Percentiles rank a stretch among this genome's conserved stretches.
These are phyloP conservation scores for Hylia prasina DNA, from an alignment of 2,113 vertebrate species.

Conservation along the genomic window DNA sequence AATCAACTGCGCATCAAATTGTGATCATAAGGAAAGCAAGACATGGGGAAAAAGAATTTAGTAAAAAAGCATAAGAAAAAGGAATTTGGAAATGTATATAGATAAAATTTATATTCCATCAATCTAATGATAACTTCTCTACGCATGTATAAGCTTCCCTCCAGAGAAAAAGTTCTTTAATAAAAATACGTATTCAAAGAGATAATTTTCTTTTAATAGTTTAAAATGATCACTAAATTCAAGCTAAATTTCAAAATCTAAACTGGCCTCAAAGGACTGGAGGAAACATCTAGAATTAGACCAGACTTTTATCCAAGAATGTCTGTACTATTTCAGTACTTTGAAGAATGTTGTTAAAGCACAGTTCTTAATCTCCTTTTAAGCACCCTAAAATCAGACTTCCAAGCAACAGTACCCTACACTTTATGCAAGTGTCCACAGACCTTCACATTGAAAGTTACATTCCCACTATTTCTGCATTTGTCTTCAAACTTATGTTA, in stretches of 20 bases:
- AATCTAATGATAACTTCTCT: background rate
- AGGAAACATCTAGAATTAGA: background rate
- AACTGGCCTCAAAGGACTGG: background rate
- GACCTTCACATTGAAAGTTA: background rate
- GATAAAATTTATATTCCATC: background rate
- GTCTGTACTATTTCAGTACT: background rate
- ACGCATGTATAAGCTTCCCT: background rate
- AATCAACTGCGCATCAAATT: background rate
- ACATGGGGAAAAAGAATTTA: background rate
- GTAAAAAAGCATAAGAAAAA: background rate
- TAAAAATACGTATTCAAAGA: background rate
- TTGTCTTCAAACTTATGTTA: background rate
- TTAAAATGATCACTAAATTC: background rate
- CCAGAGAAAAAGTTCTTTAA: background rate
- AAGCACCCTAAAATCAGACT: background rate
- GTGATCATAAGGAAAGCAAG: background rate
- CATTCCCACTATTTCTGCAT: background rate
- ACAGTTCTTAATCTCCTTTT: background rate
- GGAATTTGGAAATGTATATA: background rate
- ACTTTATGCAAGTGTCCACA: background rate
- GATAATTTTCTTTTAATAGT: background rate
- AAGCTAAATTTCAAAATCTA: background rate
- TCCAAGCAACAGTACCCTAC: background rate
- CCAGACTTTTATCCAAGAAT: background rate
- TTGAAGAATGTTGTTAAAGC: background rate